Evolutionary conservation across 2,888 invertebrate species (phyloP), one percentile per base, ranked within the genome.

Genomic region (Lysandra bellargus): DNA sequence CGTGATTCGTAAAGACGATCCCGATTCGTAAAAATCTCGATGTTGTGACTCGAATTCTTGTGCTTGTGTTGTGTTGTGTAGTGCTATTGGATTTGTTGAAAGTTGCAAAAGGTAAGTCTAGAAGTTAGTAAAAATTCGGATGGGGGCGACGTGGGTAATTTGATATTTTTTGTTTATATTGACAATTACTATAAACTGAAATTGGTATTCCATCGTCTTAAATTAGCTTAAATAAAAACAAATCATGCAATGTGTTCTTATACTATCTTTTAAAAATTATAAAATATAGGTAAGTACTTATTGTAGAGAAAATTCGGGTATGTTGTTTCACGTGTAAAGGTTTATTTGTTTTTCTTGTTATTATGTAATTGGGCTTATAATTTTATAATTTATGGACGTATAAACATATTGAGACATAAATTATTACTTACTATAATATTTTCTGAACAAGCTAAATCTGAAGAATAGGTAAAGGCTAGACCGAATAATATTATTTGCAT

Each of bases 21-120:
- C 14, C 57, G 57, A 57, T 57, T 57, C 57, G 57, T 57, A 17
- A 17, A 57, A 17, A 57, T 1, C 75, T 49, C 75, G 75, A 75
- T 49, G 75, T 75, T 75, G 40, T 75, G 75, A 75, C 75, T 75
- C 3, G n/a, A 49, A 75, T 37, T 44, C 17, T 23, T 9, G 74
- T 40, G 40, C n/a, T 7, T 9, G 74, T 74, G 74, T 69, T 69
- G 69, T 69, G 69, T 69, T 12, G 57, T 57, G 57, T 17, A 4
- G 69, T 69, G 69, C 33, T 69, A 33, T 69, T 69, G 69, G 69
- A 69, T 69, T 69, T 69, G 69, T 33, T 5, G 69, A 33, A 69
- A 69, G 64, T 69, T 37, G 33, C 2, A 5, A 5, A 33, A 69
- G 69, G 69, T 69, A 14, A 37, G 69, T 37, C 14, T 37, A 37